Evolutionary conservation across 2,888 invertebrate genomes (phyloP).

Genomic region (Drosophila austrosaltans): DNA sequence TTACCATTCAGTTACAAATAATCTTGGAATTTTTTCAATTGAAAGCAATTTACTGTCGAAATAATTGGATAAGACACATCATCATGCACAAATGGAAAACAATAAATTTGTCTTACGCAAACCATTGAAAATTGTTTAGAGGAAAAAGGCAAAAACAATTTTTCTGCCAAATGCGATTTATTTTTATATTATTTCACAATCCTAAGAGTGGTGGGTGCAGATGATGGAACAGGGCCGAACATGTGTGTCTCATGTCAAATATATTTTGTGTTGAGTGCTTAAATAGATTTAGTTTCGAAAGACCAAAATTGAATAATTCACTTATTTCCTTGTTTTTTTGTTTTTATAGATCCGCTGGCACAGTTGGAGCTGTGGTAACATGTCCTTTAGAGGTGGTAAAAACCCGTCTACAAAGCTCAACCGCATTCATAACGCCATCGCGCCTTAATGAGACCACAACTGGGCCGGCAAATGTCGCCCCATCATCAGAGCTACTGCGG

Average conservation of each 20-base stretch:
- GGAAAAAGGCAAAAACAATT: slow-evolving; percentile 23
- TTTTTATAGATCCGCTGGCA: slow-evolving; percentile 94
- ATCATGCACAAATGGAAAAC: slow-evolving; percentile 8
- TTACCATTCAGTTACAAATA: slow-evolving; percentile 30
- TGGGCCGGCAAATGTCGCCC: slow-evolving; percentile 79
- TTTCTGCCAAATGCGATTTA: slow-evolving; percentile 53
- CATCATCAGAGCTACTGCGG: slow-evolving; percentile 84
- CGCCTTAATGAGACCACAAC: slow-evolving; percentile 82
- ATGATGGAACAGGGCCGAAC: neutral
- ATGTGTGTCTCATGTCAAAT: slow-evolving; percentile 21
- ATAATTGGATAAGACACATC: slow-evolving; percentile 12
- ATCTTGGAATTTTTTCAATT: slow-evolving; percentile 25
- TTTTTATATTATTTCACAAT: slow-evolving; percentile 28
- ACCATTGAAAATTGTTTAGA: slow-evolving; percentile 21
- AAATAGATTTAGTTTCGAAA: slow-evolving; percentile 30
- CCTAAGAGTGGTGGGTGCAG: neutral
- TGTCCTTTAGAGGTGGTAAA: slow-evolving; percentile 99
- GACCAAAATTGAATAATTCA: neutral
- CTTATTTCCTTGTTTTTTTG: slow-evolving; percentile 36
- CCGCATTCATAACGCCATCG: slow-evolving; percentile 85
- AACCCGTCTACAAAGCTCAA: slow-evolving; percentile 97
- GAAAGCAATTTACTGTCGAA: slow-evolving; percentile 31
- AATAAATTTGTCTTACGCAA: slow-evolving; percentile 33
- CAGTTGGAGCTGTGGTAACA: slow-evolving; percentile 97
- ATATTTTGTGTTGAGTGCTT: slow-evolving; percentile 2